Base-by-base conservation (phyloP, 2,797 vertebrate species). In the Sebastes cheni region DNA sequence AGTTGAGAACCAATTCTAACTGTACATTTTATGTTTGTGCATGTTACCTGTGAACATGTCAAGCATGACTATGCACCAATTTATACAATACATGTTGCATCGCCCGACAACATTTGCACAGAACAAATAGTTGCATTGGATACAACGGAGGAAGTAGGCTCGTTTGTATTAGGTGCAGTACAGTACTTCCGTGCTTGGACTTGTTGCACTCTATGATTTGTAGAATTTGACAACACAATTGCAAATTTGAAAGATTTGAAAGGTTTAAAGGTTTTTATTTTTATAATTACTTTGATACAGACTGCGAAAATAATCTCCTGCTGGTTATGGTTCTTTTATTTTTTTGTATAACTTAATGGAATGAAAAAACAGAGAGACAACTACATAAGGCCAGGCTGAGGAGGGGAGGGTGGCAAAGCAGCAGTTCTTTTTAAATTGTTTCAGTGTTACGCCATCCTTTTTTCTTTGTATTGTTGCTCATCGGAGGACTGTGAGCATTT, bases 221-320 rank as follows among this genome's bases (percentile, higher is more conserved):
- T 88, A 93, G 73, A 74, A 84, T 88, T 83, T 86, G 32, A 89
- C 86, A 89, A 86, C 64, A 80, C 61, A 69, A 84, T 83, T 86
- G 85, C 76, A 90, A 92, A 92, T 86, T 89, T 83, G 80, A 75
- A 91, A 84, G 79, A 82, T 88, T 89, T 92, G 79, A 83, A 89
- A 39, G 36, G 84, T 92, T 92, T 83, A 93, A 95, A 92, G 85
- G 75, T 86, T 93, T 95, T 96, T 96, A 96, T 96, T 96, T 96
- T 96, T 96, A 86, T 96, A 96, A 96, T 95, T 96, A 70, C 93
- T 96, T 96, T 96, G 93, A 96, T 96, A 96, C 95, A 91, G 83
- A 94, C 74, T 91, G 80, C 79, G 93, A 93, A 92, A 92, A 88
- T 30, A 50, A 78, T 84, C 30, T 87, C 61, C 79, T 91, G 84